Evolutionary conservation across 2,888 invertebrate species (phyloP), one percentile per base, ranked within the genome.

Genomic region (Acronicta psi): DNA sequence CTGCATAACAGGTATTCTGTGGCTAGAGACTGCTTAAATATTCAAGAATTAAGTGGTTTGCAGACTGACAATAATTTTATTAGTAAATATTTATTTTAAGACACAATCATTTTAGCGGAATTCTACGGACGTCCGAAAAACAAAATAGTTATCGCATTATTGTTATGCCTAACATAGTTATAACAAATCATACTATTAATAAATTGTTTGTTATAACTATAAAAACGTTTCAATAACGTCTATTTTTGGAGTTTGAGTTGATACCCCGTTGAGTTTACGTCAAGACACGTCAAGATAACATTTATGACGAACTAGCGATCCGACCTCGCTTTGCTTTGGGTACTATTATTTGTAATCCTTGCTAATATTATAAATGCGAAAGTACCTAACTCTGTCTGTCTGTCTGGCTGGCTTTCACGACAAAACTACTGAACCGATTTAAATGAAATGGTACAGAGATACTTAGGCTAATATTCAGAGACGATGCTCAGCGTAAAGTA

Each of bases 201-300:
- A 47, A 9, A 11, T 25, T 2, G 10, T 36, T 10, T 16, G 31
- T 40, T 38, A 11, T 34, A 52, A 52, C 29, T 25, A 41, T 49
- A 9, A 37, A 25, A 44, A n/a, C 18, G 43, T 40, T 51, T 23
- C 43, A 29, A 29, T n/a, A 47, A 23, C 13, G 20, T 34, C 9
- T 66, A 59, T 65, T 66, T 65, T 66, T 40, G 49, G 52, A 52
- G 41, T 17, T 10, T n/a, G 13, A 25, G 14, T 20, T n/a, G n/a
- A 34, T 34, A 34, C 1, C 34, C 34, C 34, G 34, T 4, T 34
- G 34, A n/a, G 8, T n/a, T n/a, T n/a, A n/a, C n/a, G n/a, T n/a
- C n/a, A 34, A n/a, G 34, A n/a, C n/a, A 34, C n/a, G n/a, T n/a
- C 34, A 34, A 34, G 34, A 34, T 34, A 34, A 34, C 34, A 5